Percentiles rank a stretch among this genome's conserved stretches.
phyloP scores from a whole-genome alignment of 2,113 vertebrate species.

The Propithecus coquereli region DNA sequence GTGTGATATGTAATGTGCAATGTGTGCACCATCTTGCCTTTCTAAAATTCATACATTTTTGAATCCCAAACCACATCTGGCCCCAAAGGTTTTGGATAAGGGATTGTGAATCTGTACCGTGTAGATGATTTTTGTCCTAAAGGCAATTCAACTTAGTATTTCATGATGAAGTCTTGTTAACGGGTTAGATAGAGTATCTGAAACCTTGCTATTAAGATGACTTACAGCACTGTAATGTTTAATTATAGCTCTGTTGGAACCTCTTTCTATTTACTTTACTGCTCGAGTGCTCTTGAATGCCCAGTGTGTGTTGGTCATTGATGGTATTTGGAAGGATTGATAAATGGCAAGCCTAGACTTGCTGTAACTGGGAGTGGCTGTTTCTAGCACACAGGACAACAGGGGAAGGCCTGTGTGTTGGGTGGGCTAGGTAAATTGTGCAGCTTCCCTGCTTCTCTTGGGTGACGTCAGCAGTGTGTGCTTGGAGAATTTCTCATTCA shows the following conservation, averaged over 20 bases:
- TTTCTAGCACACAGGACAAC: not conserved
- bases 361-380: not conserved
- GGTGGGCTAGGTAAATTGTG: too few species aligned
- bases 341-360: not conserved
- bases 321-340: not conserved
- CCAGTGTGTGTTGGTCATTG: not conserved
- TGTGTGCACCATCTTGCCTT: not conserved
- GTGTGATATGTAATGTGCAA: too few species aligned
- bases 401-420: rapidly evolving
- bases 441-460: not conserved
- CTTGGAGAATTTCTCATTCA: not conserved
- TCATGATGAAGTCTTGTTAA: not conserved
- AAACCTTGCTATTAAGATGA: not conserved
- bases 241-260: not conserved
- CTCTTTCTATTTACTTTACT: not conserved
- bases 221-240: not conserved
- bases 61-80: not conserved
- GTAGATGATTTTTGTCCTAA: not conserved
- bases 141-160: not conserved
- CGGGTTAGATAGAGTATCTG: not conserved
- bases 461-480: not conserved
- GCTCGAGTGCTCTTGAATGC: not conserved
- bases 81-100: not conserved
- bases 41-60: not conserved
- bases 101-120: not conserved